Evolutionary conservation across 1,140 invertebrate species (phyloP).

Genomic region (Cataglyphis hispanica): DNA sequence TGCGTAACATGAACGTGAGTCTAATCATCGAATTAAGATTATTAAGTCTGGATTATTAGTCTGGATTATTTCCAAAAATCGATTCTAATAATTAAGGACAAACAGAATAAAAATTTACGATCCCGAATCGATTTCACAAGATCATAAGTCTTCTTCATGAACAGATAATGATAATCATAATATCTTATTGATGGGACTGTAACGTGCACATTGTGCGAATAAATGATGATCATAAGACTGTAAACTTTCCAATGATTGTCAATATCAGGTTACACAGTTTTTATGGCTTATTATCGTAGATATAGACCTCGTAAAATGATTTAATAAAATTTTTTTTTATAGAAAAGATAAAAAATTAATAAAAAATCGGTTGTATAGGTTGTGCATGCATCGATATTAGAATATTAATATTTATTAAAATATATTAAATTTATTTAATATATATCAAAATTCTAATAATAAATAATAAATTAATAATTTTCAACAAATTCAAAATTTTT

Average conservation of each 20-base stretch:
- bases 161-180: constrained; percentile 49
- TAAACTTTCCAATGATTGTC: constrained; percentile 44
- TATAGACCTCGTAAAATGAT: constrained; percentile 15
- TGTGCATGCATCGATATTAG: too few relatives aligned
- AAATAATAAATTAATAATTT: neutral
- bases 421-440: neutral
- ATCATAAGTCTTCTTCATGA: neutral
- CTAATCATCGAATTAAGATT: constrained; percentile 14
- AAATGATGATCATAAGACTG: constrained; percentile 38
- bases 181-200: constrained; percentile 48
- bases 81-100: constrained; percentile 19
- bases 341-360: neutral
- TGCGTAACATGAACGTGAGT: neutral
- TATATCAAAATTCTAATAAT: neutral
- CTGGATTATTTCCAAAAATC: constrained; percentile 29
- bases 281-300: neutral
- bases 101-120: constrained; percentile 41
- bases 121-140: too few relatives aligned
- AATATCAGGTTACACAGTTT: constrained; percentile 36
- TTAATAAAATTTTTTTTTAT: constrained; percentile 16
- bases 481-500: neutral
- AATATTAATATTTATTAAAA: too few relatives aligned
- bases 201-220: constrained; percentile 25
- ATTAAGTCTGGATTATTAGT: too few relatives aligned
- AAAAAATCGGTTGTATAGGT: neutral